Evolutionary conservation across 2,797 vertebrate genomes (phyloP), one percentile per base, ranked within the genome.

Genomic region (Rhinatrema bivittatum): DNA sequence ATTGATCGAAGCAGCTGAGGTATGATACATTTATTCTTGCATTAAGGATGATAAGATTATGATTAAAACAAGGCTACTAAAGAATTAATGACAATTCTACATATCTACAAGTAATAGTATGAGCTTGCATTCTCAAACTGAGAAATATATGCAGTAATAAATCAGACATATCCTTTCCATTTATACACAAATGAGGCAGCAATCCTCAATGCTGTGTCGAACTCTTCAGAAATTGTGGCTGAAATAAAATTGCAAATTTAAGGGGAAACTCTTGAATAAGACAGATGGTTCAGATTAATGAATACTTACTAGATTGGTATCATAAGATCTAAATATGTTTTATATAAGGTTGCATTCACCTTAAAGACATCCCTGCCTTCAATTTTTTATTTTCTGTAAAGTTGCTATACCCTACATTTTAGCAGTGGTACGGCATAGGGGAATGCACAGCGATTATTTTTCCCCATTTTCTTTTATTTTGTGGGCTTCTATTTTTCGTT

Each of bases 351-450:
- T n/a, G n/a, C n/a, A n/a, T n/a, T n/a, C n/a, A n/a, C n/a, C n/a
- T n/a, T n/a, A n/a, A n/a, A n/a, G n/a, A n/a, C 68, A 76, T 74
- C 70, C 44, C 34, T 46, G 66, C 50, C 68, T 75, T 74, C 55
- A 51, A 65, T 68, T 70, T 61, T 74, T 61, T 73, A 65, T 57
- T 68, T 75, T 76, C 67, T 54, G 45, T 74, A 71, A 68, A 73
- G 72, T 72, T 60, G 48, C 65, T 59, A 70, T 41, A 10, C 62
- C 72, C 68, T n/a, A n/a, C n/a, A n/a, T 51, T 72, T 71, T 75
- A 71, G 78, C 74, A 76, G 64, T 75, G 32, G 51, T 54, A 53
- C 59, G 36, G 79, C 58, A 73, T 78, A 76, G n/a, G n/a, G n/a
- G n/a, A n/a, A n/a, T n/a, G n/a, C n/a, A n/a, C n/a, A n/a, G n/a